Evolutionary conservation across 1,140 invertebrate genomes (phyloP), one percentile per base, ranked within the genome.

Genomic region (Drosophila eugracilis): DNA sequence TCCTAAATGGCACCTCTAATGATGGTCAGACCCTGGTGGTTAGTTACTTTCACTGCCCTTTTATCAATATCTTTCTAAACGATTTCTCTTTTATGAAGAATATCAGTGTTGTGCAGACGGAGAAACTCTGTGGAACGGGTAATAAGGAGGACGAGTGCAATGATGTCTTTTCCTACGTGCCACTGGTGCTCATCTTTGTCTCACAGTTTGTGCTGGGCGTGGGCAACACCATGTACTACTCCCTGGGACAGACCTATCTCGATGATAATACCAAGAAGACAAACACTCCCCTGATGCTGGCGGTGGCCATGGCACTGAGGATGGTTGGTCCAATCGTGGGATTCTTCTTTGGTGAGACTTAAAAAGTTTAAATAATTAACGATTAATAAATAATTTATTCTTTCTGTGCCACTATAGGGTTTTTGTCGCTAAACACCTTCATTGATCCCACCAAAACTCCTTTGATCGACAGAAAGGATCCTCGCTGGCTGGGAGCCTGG

Each of bases 241-340:
- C 94, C 2, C 89, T 95, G 14, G 95, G 95, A 1, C 94, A 95
- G 69, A 94, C 95, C 1, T 95, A 95, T 74, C 76, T 95, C 48
- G 95, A 95, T 79, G 95, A 95, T 59, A 95, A 95, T 69, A 94
- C 94, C 0, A 94, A 95, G 74, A 94, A 95, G 72, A 94, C 93
- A 12, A 94, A 94, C 73, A 94, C 94, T 0, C 95, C 95, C 0
- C 92, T 94, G 71, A 89, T 95, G 34, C 79, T 95, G 34, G 60
- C 93, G 0, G 84, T 90, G 50, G 90, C 90, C 22, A 89, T 91
- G 76, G 52, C 91, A 0, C 36, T 91, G 22, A 50, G 90, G 21
- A 90, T 92, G 79, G 77, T 91, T 75, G 90, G 91, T 22, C 91
- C 91, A 9, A 69, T 89, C n/a, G 60, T 91, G 21, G 91, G 91